A percentile compares a stretch with the other conserved stretches of the same genome.
These are phyloP conservation scores for Pseudoips prasinana DNA, from an alignment of 2,888 invertebrate species.

Conservation along the genomic window DNA sequence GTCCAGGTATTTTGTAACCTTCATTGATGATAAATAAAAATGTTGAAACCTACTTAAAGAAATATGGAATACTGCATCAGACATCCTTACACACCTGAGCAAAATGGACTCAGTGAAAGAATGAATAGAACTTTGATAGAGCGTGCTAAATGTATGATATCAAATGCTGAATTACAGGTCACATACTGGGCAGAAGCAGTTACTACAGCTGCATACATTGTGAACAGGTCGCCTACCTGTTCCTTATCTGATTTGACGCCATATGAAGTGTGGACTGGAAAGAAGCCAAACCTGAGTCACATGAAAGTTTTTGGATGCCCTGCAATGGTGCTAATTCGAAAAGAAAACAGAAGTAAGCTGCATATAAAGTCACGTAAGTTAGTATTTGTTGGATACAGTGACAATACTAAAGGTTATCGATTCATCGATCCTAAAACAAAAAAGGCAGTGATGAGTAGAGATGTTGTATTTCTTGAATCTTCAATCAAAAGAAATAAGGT, in stretches of 20 bases:
- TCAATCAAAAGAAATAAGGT: not conserved
- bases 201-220: not conserved
- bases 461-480: not conserved
- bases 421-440: not conserved
- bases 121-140: not conserved
- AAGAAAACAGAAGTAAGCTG: not conserved
- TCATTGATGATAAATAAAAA: not conserved
- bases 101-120: not conserved
- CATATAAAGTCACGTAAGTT: not conserved
- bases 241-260: not conserved
- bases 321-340: not conserved
- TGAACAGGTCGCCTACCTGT: slow-evolving; percentile 1
- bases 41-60: not conserved
- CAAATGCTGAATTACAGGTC: not conserved
- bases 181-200: slow-evolving; percentile 1
- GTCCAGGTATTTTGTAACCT: not conserved
- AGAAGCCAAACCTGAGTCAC: slow-evolving; percentile 1
- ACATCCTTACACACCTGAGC: not conserved
- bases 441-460: not conserved
- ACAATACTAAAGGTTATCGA: not conserved
- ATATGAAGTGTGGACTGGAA: slow-evolving; percentile 2
- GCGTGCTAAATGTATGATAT: not conserved
- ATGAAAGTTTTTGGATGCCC: slow-evolving; percentile 4
- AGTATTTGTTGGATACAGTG: slow-evolving; percentile 1
- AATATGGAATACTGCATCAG: not conserved